These are phyloP conservation scores for Varanus komodoensis DNA, from an alignment of 2,113 vertebrate genomes.

Conservation along the genomic window DNA sequence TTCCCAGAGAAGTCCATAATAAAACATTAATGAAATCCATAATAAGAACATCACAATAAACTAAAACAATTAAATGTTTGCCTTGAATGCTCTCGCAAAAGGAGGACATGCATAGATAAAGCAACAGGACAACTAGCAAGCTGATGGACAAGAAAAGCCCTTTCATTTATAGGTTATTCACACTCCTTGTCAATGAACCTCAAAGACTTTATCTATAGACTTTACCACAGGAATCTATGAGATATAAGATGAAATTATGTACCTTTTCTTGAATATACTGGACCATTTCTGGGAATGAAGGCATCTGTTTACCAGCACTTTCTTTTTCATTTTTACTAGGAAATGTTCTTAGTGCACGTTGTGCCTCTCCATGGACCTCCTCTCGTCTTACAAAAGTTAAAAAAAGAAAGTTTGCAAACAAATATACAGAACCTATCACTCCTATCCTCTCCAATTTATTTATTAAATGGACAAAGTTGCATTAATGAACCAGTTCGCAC, in stretches of 20 bases:
- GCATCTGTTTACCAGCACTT: constrained; percentile 87
- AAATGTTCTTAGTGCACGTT: constrained; percentile 85
- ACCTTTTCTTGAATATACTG: constrained; percentile 97
- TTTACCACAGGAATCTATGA: background rate
- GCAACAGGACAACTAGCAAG: too few relatives aligned
- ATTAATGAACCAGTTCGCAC: background rate
- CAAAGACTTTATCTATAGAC: background rate
- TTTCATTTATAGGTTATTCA: too few relatives aligned
- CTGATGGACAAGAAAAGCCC: too few relatives aligned
- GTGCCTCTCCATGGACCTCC: constrained; percentile 93
- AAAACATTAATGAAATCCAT: too few relatives aligned
- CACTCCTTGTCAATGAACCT: too few relatives aligned
- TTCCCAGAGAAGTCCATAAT: too few relatives aligned
- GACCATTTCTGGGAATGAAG: constrained; percentile 97
- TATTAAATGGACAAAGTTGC: background rate
- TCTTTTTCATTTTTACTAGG: constrained; percentile 86
- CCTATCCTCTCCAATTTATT: background rate
- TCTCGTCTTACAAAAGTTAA: constrained; percentile 83
- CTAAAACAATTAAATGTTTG: too few relatives aligned
- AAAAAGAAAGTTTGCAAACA: constrained; percentile 39
- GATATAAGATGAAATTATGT: constrained; percentile 26
- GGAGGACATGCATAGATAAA: too few relatives aligned
- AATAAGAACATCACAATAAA: too few relatives aligned
- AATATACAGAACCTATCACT: background rate
- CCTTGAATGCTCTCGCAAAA: too few relatives aligned